Evolutionary conservation across 1,140 invertebrate genomes (phyloP).

Genomic region (Pseudachorutes palmiensis): DNA sequence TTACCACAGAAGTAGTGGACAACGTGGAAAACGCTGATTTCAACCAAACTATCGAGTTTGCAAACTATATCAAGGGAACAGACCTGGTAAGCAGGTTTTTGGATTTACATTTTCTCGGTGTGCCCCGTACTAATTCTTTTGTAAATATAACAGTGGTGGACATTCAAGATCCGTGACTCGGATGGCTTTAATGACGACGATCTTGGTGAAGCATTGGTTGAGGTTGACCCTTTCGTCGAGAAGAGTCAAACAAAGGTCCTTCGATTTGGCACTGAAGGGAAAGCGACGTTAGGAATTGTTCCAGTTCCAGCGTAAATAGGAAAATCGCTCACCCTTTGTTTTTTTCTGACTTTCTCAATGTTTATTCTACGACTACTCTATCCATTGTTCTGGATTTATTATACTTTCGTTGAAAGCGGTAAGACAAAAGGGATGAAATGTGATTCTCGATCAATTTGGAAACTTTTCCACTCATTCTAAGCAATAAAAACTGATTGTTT

Average conservation of each 20-base stretch:
- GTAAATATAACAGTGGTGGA: constrained; percentile 17
- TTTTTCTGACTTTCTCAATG: neutral
- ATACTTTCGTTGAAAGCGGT: too few species aligned
- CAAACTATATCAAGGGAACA: constrained; percentile 30
- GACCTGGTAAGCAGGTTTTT: constrained; percentile 22
- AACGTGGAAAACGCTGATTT: constrained; percentile 29
- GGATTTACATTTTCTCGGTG: neutral
- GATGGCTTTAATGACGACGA: constrained; percentile 28
- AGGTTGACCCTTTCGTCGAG: constrained; percentile 25
- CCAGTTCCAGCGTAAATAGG: neutral
- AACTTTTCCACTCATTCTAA: too few species aligned
- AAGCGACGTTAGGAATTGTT: constrained; percentile 10
- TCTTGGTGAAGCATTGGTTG: constrained; percentile 26
- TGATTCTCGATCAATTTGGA: too few species aligned
- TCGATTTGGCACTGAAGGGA: constrained; percentile 10
- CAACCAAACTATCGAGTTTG: constrained; percentile 25
- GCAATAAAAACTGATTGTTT: too few species aligned
- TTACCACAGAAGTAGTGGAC: constrained; percentile 24
- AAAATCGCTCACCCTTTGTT: neutral
- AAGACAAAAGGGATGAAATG: too few species aligned
- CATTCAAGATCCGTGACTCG: constrained; percentile 29
- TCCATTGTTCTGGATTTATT: too few species aligned
- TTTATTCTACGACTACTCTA: neutral
- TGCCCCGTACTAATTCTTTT: constrained; percentile 11
- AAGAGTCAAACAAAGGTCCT: neutral